These are phyloP conservation scores for Epistrophella euchroma DNA, from an alignment of 2,888 invertebrate species.

Conservation along the genomic window DNA sequence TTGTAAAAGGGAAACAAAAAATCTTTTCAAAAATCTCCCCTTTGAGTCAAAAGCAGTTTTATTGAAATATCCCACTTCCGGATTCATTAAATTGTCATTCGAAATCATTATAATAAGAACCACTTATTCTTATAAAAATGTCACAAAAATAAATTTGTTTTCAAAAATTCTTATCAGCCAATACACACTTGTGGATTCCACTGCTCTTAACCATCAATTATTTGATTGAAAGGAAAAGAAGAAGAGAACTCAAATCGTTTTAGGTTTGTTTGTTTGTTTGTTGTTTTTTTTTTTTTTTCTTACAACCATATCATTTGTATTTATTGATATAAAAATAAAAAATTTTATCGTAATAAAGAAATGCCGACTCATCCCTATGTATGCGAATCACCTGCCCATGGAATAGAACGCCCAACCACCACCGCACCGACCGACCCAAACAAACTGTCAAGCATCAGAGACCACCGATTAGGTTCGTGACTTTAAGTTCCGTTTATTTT, in stretches of 20 bases:
- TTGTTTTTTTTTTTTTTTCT: background rate
- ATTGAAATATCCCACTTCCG: background rate
- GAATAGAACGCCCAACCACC: background rate
- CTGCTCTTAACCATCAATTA: background rate
- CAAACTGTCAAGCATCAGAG: constrained; percentile 31
- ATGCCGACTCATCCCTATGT: constrained; percentile 10
- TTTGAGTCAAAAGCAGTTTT: background rate
- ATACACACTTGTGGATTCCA: constrained; percentile 62
- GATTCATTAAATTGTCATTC: background rate
- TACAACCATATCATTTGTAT: constrained; percentile 1
- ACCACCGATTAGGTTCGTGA: constrained; percentile 60
- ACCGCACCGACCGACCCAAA: background rate
- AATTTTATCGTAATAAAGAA: constrained; percentile 1
- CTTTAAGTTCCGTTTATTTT: constrained; percentile 46
- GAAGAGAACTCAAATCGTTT: background rate
- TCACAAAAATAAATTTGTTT: constrained; percentile 37
- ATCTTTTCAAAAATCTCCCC: background rate
- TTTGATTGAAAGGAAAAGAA: background rate
- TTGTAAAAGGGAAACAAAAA: background rate
- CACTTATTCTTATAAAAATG: background rate
- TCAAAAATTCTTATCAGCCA: constrained; percentile 42
- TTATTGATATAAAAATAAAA: constrained; percentile 23
- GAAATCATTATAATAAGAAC: background rate
- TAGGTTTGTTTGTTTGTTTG: background rate
- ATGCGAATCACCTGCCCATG: constrained; percentile 24